These are phyloP conservation scores for Castor canadensis DNA, from an alignment of 2,113 vertebrate species.

Conservation along the genomic window DNA sequence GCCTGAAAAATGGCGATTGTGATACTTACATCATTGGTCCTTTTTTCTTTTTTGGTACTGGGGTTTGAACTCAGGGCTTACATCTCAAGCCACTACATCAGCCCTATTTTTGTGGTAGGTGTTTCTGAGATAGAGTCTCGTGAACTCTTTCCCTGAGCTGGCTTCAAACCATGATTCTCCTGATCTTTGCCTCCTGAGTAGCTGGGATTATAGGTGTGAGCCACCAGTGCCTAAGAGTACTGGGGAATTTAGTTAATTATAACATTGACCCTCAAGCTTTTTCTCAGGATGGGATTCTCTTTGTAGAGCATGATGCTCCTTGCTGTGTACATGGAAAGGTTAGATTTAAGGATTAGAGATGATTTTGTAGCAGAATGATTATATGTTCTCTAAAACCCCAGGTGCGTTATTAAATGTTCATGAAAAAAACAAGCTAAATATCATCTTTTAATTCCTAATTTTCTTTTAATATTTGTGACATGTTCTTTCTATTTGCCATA, in stretches of 20 bases:
- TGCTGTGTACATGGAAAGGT: neutral
- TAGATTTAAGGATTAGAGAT: neutral
- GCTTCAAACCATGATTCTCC: too few species aligned
- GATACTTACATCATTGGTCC: neutral
- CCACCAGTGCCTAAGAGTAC: neutral
- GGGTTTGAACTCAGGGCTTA: too few species aligned
- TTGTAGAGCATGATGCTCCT: neutral
- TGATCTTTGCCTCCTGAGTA: too few species aligned
- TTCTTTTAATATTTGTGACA: conserved; percentile 18
- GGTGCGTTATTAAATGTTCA: neutral
- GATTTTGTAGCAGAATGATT: neutral
- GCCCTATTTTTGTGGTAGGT: too few species aligned
- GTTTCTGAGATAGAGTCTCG: too few species aligned
- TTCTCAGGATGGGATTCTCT: neutral
- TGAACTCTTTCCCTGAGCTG: too few species aligned
- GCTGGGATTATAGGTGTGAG: too few species aligned
- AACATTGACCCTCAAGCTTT: neutral
- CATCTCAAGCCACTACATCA: too few species aligned
- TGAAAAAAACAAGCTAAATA: neutral
- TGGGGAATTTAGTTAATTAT: neutral
- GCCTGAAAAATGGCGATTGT: neutral
- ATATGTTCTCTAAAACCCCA: neutral
- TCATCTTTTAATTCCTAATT: neutral
- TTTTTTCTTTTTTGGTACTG: too few species aligned
- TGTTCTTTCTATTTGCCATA: conserved; percentile 32